These are phyloP conservation scores for Isotomurus palustris DNA, from an alignment of 2,888 invertebrate species.

Conservation along the genomic window DNA sequence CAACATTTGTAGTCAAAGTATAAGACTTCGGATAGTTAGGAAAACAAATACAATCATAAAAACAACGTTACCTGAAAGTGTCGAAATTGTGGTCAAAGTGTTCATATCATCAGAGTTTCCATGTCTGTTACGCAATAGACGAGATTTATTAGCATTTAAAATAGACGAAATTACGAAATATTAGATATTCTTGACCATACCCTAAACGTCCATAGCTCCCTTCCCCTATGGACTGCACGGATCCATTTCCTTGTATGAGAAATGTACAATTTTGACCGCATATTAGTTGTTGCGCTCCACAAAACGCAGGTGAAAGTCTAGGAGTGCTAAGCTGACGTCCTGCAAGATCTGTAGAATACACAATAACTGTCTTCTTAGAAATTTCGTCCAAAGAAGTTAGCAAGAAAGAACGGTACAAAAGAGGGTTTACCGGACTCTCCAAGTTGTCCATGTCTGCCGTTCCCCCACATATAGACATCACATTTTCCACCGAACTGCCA, in stretches of 20 bases:
- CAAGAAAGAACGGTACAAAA: too few species aligned
- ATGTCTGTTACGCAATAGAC: constrained; percentile 48
- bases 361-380: neutral
- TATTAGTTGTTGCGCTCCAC: constrained; percentile 57
- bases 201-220: constrained; percentile 60
- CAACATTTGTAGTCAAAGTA: too few species aligned
- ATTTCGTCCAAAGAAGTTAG: too few species aligned
- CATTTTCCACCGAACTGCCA: constrained; percentile 64
- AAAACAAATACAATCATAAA: too few species aligned
- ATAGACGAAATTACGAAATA: neutral
- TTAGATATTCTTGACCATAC: too few species aligned
- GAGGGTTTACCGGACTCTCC: constrained; percentile 54
- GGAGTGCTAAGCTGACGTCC: constrained; percentile 52
- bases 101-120: constrained; percentile 59
- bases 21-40: too few species aligned
- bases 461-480: constrained; percentile 60
- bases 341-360: constrained; percentile 19
- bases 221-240: constrained; percentile 62
- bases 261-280: constrained; percentile 66
- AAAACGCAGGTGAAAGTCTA: constrained; percentile 53
- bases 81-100: constrained; percentile 15
- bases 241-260: constrained; percentile 59
- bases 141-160: neutral
- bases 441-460: constrained; percentile 61
- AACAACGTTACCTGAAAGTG: constrained; percentile 1